Base-by-base conservation (phyloP, 2,888 invertebrate species). In the Drosophila pseudotakahashii region DNA sequence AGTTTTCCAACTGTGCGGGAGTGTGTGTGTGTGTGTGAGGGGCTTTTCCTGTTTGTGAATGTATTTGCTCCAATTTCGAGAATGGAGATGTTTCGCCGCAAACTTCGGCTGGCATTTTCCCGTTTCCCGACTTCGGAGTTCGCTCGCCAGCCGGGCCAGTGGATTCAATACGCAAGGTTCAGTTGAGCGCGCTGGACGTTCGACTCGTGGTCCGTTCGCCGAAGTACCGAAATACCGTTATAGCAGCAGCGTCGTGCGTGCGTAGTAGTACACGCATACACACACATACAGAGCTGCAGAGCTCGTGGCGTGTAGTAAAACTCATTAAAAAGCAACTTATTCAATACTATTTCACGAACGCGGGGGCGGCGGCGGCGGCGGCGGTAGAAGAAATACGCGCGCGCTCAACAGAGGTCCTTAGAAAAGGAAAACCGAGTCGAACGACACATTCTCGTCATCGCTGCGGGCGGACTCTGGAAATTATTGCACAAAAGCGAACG, bases 171-270 rank as follows among this genome's bases (percentile, higher is more conserved):
- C 87, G 85, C 79, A 85, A 84, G 87, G 85, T 89, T 89, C 85
- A 81, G 81, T 84, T 86, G 90, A 90, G 89, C 90, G 89, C 89
- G 88, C 89, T 88, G 89, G 82, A 83, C 82, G 90, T 90, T 84
- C 73, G 59, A 37, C 68, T 53, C 48, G 59, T 42, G 36, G 60
- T 71, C 52, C 74, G 74, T 74, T 47, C 62, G 66, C 60, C 67
- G 76, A 75, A 59, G 53, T 9, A 10, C 47, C 76, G 30, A 30
- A 30, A 30, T 30, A 30, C 47, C 76, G 72, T 72, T 66, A 19
- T 26, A 42, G 39, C 62, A 44, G 55, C 32, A 78, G 60, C 74
- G 73, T 77, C 73, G 77, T 84, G 77, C 79, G 80, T 73, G 78
- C 84, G 81, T 88, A 80, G 70, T 86, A 82, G 79, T 79, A 85